A percentile compares a stretch with the other conserved stretches of the same genome.
Evolutionary conservation across 2,888 invertebrate genomes (phyloP).

Genomic region (Acholoe squamosa): DNA sequence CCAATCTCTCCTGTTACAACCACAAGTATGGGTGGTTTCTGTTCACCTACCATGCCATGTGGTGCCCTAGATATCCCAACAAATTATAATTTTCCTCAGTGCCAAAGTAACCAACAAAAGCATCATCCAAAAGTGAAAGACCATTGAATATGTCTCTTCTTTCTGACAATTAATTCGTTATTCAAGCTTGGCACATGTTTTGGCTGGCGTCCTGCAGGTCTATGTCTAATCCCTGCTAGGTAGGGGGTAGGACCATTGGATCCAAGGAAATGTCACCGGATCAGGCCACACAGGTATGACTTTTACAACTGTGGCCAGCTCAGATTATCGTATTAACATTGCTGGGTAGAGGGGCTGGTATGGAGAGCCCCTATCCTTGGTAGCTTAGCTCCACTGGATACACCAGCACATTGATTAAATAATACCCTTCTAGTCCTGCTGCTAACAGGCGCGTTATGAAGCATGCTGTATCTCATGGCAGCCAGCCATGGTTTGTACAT

Average conservation of each 20-base stretch:
- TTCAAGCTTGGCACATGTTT: too few species aligned
- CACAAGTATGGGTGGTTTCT: too few species aligned
- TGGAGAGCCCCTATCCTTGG: slow-evolving; percentile 4
- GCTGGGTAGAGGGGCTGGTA: neutral
- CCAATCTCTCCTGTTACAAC: too few species aligned
- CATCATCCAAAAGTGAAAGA: neutral
- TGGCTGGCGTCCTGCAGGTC: neutral
- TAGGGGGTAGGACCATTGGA: neutral
- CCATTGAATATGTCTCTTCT: neutral
- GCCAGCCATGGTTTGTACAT: neutral
- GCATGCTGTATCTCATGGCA: too few species aligned
- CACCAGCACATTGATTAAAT: neutral
- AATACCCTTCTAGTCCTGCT: neutral
- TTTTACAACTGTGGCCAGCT: neutral
- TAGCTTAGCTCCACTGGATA: neutral
- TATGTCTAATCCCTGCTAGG: neutral
- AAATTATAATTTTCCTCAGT: too few species aligned
- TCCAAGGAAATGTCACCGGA: neutral
- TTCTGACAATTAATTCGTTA: neutral
- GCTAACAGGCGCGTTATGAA: too few species aligned
- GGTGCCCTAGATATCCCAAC: too few species aligned
- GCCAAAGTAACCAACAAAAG: too few species aligned
- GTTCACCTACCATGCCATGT: too few species aligned
- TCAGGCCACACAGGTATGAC: neutral
- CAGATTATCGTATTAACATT: slow-evolving; percentile 4